These are phyloP conservation scores for Typhlomys cinereus DNA, from an alignment of 2,113 vertebrate genomes.

Conservation along the genomic window DNA sequence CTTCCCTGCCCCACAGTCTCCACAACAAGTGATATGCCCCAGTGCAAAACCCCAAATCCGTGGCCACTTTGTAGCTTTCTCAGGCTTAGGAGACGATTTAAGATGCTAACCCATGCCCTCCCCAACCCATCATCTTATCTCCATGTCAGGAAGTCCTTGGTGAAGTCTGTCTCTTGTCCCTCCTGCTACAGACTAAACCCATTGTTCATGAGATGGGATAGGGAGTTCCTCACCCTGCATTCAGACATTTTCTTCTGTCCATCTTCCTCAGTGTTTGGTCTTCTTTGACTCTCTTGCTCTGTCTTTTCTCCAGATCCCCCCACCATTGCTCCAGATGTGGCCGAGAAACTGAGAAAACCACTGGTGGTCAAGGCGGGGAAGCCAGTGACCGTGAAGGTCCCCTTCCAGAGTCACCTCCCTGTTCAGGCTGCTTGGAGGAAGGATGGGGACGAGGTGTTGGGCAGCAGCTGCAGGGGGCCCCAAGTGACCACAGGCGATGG, in stretches of 20 bases:
- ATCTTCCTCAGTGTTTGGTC: fast-evolving
- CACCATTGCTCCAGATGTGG: slow-evolving; percentile 85
- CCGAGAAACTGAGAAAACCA: slow-evolving; percentile 86
- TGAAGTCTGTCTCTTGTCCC: background rate
- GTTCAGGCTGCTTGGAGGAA: slow-evolving; percentile 89
- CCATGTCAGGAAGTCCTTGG: background rate
- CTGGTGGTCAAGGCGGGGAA: slow-evolving; percentile 87
- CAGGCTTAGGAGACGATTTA: background rate
- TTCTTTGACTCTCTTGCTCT: background rate
- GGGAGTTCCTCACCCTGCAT: background rate
- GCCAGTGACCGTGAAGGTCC: slow-evolving; percentile 85
- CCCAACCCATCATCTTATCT: background rate
- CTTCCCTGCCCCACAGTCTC: background rate
- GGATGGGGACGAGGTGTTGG: slow-evolving; percentile 86
- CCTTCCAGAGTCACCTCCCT: slow-evolving; percentile 88
- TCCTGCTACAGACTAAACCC: background rate
- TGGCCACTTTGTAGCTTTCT: background rate
- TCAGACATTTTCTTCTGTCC: background rate
- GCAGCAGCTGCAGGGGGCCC: slow-evolving; percentile 69
- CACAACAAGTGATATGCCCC: fast-evolving
- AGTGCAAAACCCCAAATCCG: background rate
- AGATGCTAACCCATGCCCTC: background rate
- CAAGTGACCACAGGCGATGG: slow-evolving; percentile 85
- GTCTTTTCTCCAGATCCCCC: slow-evolving; percentile 87
- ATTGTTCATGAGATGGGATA: background rate